phyloP scores from a whole-genome alignment of 1,140 invertebrate species.

The Ctenoplectra terminalis region DNA sequence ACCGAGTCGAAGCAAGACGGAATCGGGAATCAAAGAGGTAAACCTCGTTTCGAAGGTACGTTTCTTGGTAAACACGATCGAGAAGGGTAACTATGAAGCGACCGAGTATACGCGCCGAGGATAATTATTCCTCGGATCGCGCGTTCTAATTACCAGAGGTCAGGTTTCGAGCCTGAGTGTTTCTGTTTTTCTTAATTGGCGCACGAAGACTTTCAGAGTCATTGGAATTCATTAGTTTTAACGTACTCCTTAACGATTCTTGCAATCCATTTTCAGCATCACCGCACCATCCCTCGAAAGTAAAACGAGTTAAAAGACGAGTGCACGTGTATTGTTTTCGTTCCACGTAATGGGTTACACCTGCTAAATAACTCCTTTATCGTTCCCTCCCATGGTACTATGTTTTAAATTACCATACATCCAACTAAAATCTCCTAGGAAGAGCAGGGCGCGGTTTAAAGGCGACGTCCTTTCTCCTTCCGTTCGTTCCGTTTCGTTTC shows the following conservation, averaged over 20 bases:
- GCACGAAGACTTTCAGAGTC: neutral
- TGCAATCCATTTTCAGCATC: constrained; percentile 9
- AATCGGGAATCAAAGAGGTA: constrained; percentile 43
- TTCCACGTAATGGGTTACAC: constrained; percentile 17
- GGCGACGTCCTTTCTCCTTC: constrained; percentile 21
- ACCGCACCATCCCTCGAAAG: neutral
- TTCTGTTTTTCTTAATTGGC: constrained; percentile 24
- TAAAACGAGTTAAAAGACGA: too few relatives aligned
- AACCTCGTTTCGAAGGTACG: constrained; percentile 8
- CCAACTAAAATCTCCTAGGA: neutral
- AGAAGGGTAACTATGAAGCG: constrained; percentile 12
- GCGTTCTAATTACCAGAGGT: constrained; percentile 22
- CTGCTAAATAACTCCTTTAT: neutral
- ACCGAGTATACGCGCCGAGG: neutral
- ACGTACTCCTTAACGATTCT: constrained; percentile 4
- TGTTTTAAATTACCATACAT: constrained; percentile 7
- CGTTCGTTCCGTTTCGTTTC: constrained; percentile 37
- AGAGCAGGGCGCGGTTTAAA: constrained; percentile 18
- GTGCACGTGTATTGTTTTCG: neutral
- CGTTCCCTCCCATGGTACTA: neutral
- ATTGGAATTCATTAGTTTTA: neutral
- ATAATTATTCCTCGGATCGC: constrained; percentile 22
- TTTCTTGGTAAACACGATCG: constrained; percentile 24
- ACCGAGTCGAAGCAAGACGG: constrained; percentile 5
- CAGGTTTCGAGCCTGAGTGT: neutral